A percentile compares a stretch with the other conserved stretches of the same genome.
Evolutionary conservation across 2,888 invertebrate genomes (phyloP).

Genomic region (Euphydryas editha): DNA sequence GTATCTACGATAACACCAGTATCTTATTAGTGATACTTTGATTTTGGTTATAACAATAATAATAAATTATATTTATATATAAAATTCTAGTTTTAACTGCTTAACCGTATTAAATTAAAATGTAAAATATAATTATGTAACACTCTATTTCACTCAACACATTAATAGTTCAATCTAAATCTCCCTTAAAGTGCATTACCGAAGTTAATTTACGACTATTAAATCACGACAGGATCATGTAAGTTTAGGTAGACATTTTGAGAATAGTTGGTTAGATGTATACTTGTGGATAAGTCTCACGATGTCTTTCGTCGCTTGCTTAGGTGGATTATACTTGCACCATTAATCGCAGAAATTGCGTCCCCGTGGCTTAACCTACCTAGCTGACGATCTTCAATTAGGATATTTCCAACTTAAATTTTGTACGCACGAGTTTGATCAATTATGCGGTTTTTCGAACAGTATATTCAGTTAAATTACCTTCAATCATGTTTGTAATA

Average conservation of each 20-base stretch:
- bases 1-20: too few species aligned
- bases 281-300: constrained; percentile 62
- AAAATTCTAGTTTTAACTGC: too few species aligned
- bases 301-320: constrained; percentile 67
- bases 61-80: too few species aligned
- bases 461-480: neutral
- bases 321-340: constrained; percentile 79
- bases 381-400: constrained; percentile 74
- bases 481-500: neutral
- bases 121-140: neutral
- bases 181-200: neutral
- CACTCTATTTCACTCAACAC: neutral
- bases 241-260: constrained; percentile 49
- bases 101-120: neutral
- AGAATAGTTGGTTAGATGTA: constrained; percentile 62
- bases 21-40: too few species aligned
- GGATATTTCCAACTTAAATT: constrained; percentile 73
- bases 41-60: too few species aligned
- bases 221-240: constrained; percentile 39
- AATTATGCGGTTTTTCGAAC: neutral
- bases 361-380: constrained; percentile 59
- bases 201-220: constrained; percentile 37
- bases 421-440: constrained; percentile 22
- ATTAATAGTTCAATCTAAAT: constrained; percentile 1
- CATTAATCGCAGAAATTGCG: constrained; percentile 80